Evolutionary conservation across 2,797 vertebrate species (phyloP).

Genomic region (Chloroceryle inda): DNA sequence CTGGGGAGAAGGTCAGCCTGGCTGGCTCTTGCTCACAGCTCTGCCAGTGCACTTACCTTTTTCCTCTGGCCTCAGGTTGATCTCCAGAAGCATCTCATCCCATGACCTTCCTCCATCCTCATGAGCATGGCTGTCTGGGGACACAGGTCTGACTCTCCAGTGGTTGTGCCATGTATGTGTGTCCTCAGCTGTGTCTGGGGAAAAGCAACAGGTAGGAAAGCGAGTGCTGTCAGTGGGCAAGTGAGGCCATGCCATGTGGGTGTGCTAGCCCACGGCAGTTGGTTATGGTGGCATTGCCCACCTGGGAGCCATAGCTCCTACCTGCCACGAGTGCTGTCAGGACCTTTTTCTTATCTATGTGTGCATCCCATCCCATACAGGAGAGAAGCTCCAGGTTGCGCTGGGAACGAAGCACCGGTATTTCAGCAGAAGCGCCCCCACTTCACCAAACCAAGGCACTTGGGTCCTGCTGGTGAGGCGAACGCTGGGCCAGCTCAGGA

Average conservation of each 20-base stretch:
- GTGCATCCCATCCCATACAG: neutral
- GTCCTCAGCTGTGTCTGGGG: neutral
- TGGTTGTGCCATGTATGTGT: neutral
- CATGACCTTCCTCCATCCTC: neutral
- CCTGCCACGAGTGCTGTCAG: rapidly evolving
- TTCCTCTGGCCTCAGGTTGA: neutral
- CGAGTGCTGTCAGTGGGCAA: too few relatives aligned
- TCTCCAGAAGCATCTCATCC: neutral
- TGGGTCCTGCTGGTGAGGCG: neutral
- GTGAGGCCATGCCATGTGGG: neutral
- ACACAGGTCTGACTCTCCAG: rapidly evolving
- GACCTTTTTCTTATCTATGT: neutral
- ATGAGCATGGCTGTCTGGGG: rapidly evolving
- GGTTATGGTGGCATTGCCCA: neutral
- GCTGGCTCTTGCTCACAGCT: neutral
- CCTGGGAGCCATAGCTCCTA: neutral
- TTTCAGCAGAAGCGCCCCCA: neutral
- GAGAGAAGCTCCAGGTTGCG: neutral
- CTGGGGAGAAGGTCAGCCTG: neutral
- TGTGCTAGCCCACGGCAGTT: neutral
- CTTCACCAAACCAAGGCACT: neutral
- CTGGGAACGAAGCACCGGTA: neutral
- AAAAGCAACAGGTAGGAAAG: neutral
- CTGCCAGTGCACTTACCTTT: neutral
- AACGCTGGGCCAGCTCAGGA: rapidly evolving